These are phyloP conservation scores for Regulus satrapa DNA, from an alignment of 2,113 vertebrate species.

Conservation along the genomic window DNA sequence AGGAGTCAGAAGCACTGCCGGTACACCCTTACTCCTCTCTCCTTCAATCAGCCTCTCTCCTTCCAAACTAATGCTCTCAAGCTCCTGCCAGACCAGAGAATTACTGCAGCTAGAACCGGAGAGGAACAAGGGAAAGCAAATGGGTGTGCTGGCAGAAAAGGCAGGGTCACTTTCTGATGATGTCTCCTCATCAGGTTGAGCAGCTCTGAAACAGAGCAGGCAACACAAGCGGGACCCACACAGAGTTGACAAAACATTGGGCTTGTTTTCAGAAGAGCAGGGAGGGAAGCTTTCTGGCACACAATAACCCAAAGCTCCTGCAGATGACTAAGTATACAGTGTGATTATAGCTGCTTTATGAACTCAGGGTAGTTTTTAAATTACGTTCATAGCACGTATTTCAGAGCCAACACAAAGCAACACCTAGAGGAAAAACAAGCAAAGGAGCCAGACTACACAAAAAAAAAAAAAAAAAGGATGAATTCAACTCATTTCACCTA, in stretches of 20 bases:
- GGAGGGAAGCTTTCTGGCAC: slow-evolving; percentile 7
- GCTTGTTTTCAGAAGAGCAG: not conserved
- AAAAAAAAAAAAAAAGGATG: too few species aligned
- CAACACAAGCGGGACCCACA: not conserved
- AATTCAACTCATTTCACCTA: not conserved
- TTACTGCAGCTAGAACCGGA: not conserved
- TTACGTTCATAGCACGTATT: not conserved
- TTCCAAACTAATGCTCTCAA: not conserved
- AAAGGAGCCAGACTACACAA: not conserved
- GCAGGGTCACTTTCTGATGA: not conserved
- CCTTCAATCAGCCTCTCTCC: not conserved
- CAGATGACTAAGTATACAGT: not conserved
- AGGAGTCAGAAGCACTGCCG: not conserved
- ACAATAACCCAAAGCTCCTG: not conserved
- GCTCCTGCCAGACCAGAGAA: not conserved
- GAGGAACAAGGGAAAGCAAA: not conserved
- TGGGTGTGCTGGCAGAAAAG: not conserved
- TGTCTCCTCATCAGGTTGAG: not conserved
- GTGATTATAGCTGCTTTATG: not conserved
- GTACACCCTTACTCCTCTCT: not conserved
- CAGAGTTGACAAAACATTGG: slow-evolving; percentile 28
- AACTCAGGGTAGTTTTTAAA: not conserved
- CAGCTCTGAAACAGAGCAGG: not conserved
- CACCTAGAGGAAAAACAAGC: not conserved
- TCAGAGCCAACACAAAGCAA: not conserved